Evolutionary conservation across 2,888 invertebrate genomes (phyloP), one percentile per base, ranked within the genome.

Genomic region (Cosmia trapezina): DNA sequence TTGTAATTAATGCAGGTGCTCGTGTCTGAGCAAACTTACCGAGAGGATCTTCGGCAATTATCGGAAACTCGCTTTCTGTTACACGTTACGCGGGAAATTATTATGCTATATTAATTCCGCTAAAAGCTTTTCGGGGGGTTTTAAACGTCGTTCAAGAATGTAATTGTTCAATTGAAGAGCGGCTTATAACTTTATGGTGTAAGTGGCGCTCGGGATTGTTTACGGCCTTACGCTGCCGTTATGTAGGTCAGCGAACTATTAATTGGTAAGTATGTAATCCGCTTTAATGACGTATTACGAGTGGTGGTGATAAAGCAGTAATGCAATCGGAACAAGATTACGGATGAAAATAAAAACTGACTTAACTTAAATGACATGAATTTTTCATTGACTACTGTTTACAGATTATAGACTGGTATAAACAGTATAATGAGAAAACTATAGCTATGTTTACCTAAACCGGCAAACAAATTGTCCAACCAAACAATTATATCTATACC

Each of bases 1-100:
- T 92, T 90, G 91, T 95, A 95, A 95, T 95, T 94, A 95, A 95
- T 95, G 95, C 95, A 95, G 94, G 93, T 95, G 92, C 92, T 91
- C 92, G 92, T 86, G 87, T 89, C 85, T 85, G 87, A 87, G 85
- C 90, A 89, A 92, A 92, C 91, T 91, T 89, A 87, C 90, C 86
- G 89, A 86, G 87, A 89, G 85, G 89, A 91, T 92, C 93, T 92
- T 89, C 86, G 87, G 90, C 91, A 93, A 94, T 93, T 94, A 95
- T 94, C 93, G 93, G 92, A 89, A 92, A 91, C 89, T 90, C 91
- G 89, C 90, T 91, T 91, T 91, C 91, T 88, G 91, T 89, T 91
- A 91, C 91, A 92, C 90, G 91, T 91, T 92, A 91, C 90, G 86
- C 83, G 80, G 84, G 82, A 91, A 92, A 91, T 91, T 91, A 92